These are phyloP conservation scores for Tenebrio molitor DNA, from an alignment of 1,140 invertebrate genomes.

Conservation along the genomic window DNA sequence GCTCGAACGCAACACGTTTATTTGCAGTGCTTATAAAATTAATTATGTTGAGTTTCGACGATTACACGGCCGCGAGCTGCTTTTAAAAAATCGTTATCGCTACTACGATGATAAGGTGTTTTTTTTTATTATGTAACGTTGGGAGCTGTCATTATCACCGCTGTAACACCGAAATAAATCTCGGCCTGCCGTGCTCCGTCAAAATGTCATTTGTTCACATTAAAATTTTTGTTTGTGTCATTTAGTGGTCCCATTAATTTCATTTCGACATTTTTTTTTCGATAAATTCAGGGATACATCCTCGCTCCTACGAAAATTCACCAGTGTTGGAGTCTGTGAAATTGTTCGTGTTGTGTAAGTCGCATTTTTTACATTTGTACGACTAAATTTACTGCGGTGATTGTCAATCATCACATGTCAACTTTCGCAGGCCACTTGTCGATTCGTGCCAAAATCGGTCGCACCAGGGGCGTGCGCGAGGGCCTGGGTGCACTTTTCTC, in stretches of 20 bases:
- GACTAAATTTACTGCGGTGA: slow-evolving; percentile 11
- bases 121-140: slow-evolving; percentile 1
- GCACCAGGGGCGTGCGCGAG: slow-evolving; percentile 2
- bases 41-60: slow-evolving; percentile 19
- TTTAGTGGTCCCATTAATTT: slow-evolving; percentile 24
- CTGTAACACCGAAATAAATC: slow-evolving; percentile 4
- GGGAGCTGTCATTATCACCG: slow-evolving; percentile 2
- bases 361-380: background rate
- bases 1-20: background rate
- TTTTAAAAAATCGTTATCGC: slow-evolving; percentile 22
- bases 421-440: slow-evolving; percentile 5
- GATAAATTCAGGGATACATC: slow-evolving; percentile 30
- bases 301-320: slow-evolving; percentile 17
- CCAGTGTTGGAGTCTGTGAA: slow-evolving; percentile 20
- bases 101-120: background rate
- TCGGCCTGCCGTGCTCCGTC: background rate
- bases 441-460: background rate
- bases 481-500: too few species aligned
- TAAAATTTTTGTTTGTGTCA: slow-evolving; percentile 39
- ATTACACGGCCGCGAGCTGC: slow-evolving; percentile 14
- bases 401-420: slow-evolving; percentile 18
- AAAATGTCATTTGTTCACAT: slow-evolving; percentile 14
- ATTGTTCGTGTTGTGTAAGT: slow-evolving; percentile 35
- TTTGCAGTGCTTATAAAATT: slow-evolving; percentile 22
- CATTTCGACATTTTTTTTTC: slow-evolving; percentile 36